phyloP scores from a whole-genome alignment of 2,797 vertebrate species.

The Holocentrus rufus region DNA sequence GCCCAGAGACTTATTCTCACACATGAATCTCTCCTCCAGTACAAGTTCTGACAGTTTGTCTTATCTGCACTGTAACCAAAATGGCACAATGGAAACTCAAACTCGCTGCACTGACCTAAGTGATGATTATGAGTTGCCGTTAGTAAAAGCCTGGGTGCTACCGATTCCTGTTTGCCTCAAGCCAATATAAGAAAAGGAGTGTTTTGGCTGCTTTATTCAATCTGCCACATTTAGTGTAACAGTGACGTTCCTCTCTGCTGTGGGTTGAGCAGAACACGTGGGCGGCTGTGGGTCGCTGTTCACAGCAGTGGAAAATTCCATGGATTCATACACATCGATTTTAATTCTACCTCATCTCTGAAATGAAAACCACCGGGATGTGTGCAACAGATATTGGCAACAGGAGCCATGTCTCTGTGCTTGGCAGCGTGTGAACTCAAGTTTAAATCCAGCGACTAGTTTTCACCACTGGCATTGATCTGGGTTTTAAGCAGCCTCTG shows the following conservation, averaged over 20 bases:
- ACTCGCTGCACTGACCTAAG: neutral
- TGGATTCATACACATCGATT: constrained; percentile 75
- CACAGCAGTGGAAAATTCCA: constrained; percentile 72
- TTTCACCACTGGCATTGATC: constrained; percentile 14
- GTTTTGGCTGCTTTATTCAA: constrained; percentile 20
- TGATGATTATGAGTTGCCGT: neutral
- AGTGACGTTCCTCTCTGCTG: constrained; percentile 20
- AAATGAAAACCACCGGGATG: constrained; percentile 53
- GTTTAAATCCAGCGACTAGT: constrained; percentile 14
- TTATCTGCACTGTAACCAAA: neutral
- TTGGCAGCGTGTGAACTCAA: constrained; percentile 27
- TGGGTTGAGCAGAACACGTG: constrained; percentile 50
- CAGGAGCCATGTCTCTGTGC: constrained; percentile 24
- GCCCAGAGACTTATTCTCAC: neutral
- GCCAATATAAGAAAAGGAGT: neutral
- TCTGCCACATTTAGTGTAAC: constrained; percentile 26
- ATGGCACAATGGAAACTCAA: neutral
- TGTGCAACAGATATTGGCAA: constrained; percentile 25
- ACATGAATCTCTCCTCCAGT: neutral
- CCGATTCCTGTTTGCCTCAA: constrained; percentile 3
- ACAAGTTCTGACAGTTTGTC: neutral
- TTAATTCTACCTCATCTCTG: constrained; percentile 48
- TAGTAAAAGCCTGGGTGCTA: neutral
- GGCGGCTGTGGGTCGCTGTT: constrained; percentile 34
- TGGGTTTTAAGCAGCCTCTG: constrained; percentile 7